Evolutionary conservation across 2,888 invertebrate genomes (phyloP), one percentile per base, ranked within the genome.

Genomic region (Periphyllus acericola): DNA sequence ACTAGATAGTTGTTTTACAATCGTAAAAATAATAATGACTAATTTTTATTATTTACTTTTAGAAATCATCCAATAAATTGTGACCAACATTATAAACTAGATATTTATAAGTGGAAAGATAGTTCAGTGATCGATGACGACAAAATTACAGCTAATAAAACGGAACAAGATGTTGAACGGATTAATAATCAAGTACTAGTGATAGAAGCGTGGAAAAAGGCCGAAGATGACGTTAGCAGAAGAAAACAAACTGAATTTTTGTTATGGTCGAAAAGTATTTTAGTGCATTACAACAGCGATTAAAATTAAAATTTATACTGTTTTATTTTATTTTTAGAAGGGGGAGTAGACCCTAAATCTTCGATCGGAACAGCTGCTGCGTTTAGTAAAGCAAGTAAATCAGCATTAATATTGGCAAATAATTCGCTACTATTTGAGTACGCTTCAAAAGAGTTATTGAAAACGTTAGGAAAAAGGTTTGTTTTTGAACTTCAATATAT

Each of bases 331-430:
- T 89, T 91, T 91, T 17, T 90, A 95, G 96, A 94, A 91, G 95
- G 95, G 89, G 96, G 95, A 90, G 95, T 96, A 0, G 97, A 97
- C 91, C 96, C 97, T 0, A 96, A 96, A 90, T 96, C 97, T 0
- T 95, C 97, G 0, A 94, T 95, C 25, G 97, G 97, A 5, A 96
- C 95, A 0, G 97, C 97, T 0, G 97, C 97, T 0, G 96, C 97
- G 0, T 97, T 97, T 92, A 96, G 96, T 88, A 97, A 97, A 91
- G 97, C 97, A 40, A 97, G 96, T 91, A 94, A 94, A 91, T 95
- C 96, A 90, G 96, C 98, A 0, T 92, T 97, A 17, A 93, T 95
- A 89, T 92, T 97, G 46, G 96, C 97, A 19, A 98, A 98, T 90
- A 95, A 96, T 0, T 98, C 97, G 0, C 93, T 97, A 19, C 94